These are phyloP conservation scores for Idaea biselata DNA, from an alignment of 2,888 invertebrate species.

Conservation along the genomic window DNA sequence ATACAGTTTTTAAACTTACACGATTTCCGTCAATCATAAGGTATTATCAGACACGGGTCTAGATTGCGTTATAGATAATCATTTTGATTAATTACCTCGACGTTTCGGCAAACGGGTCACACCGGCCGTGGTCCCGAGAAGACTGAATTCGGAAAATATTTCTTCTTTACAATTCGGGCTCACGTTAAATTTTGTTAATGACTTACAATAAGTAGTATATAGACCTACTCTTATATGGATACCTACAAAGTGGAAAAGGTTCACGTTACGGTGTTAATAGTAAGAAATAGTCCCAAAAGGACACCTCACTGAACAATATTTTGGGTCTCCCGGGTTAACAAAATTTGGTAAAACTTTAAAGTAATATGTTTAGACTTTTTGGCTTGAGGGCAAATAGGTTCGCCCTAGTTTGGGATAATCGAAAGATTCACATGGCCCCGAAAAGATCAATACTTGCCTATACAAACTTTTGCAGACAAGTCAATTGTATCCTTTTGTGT, in stretches of 20 bases:
- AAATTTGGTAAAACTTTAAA: not conserved
- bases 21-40: too few species aligned
- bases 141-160: too few species aligned
- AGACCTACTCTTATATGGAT: not conserved
- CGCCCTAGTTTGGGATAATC: not conserved
- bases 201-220: too few species aligned
- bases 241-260: not conserved
- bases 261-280: not conserved
- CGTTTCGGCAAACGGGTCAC: too few species aligned
- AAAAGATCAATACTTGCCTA: not conserved
- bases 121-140: too few species aligned
- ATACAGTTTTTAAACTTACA: too few species aligned
- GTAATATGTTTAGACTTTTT: not conserved
- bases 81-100: too few species aligned
- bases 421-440: not conserved
- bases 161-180: too few species aligned
- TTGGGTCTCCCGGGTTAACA: not conserved
- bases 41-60: too few species aligned
- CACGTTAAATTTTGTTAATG: too few species aligned
- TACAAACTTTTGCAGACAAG: not conserved
- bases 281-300: not conserved
- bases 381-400: not conserved
- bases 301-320: not conserved
- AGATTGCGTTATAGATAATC: too few species aligned
- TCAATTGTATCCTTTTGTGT: not conserved